phyloP scores from a whole-genome alignment of 1,140 invertebrate genomes.

The Drosophila repletoides region DNA sequence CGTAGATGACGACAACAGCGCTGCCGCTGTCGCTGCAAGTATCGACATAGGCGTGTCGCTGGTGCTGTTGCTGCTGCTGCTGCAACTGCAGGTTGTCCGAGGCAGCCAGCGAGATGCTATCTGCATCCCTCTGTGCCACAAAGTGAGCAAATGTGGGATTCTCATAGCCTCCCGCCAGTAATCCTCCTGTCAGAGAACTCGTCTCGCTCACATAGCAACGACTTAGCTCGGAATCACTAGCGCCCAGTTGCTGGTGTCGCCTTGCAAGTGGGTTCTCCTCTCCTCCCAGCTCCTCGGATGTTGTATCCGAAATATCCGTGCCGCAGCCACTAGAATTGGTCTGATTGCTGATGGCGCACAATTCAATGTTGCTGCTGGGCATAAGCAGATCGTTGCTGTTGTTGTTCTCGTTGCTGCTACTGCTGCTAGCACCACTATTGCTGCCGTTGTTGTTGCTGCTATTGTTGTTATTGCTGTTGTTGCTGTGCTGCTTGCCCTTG shows the following conservation, averaged over 20 bases:
- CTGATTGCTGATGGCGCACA: constrained; percentile 74
- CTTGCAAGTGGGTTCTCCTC: constrained; percentile 25
- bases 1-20: constrained; percentile 77
- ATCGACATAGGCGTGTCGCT: constrained; percentile 64
- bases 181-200: constrained; percentile 71
- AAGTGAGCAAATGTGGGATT: constrained; percentile 81
- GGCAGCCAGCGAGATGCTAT: constrained; percentile 54
- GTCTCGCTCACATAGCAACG: constrained; percentile 81
- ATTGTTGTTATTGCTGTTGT: constrained; percentile 30
- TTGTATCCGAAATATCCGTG: constrained; percentile 78
- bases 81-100: constrained; percentile 52
- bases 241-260: constrained; percentile 45
- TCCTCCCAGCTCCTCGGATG: constrained; percentile 64
- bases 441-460: constrained; percentile 33
- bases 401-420: constrained; percentile 27
- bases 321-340: constrained; percentile 77
- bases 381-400: constrained; percentile 23
- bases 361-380: constrained; percentile 49
- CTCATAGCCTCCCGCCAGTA: constrained; percentile 69
- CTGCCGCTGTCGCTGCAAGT: constrained; percentile 64
- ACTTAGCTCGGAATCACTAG: constrained; percentile 78
- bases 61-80: constrained; percentile 52
- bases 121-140: constrained; percentile 49
- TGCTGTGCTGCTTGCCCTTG: constrained; percentile 66
- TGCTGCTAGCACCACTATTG: constrained; percentile 36